These are phyloP conservation scores for Gavia stellata DNA, from an alignment of 2,113 vertebrate species.

Conservation along the genomic window DNA sequence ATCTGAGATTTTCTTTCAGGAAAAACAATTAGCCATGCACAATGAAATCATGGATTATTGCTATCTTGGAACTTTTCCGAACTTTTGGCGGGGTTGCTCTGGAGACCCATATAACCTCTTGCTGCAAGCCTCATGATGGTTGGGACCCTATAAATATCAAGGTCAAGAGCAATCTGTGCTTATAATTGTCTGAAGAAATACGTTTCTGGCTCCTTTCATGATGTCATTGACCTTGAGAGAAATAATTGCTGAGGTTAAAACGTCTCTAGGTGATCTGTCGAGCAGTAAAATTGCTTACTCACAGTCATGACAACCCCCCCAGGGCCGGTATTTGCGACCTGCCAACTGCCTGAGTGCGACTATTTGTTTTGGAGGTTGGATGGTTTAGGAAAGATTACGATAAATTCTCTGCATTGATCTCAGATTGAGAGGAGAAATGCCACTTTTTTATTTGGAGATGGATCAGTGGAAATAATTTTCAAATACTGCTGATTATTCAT, in stretches of 20 bases:
- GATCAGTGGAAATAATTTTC: background rate
- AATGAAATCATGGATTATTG: background rate
- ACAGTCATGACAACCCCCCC: background rate
- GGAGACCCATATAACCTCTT: background rate
- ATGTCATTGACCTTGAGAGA: background rate
- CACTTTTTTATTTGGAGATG: background rate
- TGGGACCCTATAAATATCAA: constrained; percentile 10
- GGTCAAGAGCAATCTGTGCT: background rate
- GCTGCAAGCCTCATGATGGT: background rate
- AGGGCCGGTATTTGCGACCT: background rate
- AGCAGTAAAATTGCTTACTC: background rate
- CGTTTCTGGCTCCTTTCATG: background rate
- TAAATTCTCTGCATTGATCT: background rate
- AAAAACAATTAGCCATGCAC: constrained; percentile 10
- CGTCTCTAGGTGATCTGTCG: background rate
- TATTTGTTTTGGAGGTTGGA: background rate
- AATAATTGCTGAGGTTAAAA: constrained; percentile 27
- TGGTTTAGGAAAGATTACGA: background rate
- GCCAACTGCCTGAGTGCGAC: background rate
- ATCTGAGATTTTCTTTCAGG: background rate
- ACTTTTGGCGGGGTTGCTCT: background rate
- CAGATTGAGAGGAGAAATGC: background rate
- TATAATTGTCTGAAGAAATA: constrained; percentile 21
- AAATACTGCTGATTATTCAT: background rate
- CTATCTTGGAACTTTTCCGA: background rate